Evolutionary conservation across 2,113 vertebrate species (phyloP).

Genomic region (Aleadryas rufinucha): DNA sequence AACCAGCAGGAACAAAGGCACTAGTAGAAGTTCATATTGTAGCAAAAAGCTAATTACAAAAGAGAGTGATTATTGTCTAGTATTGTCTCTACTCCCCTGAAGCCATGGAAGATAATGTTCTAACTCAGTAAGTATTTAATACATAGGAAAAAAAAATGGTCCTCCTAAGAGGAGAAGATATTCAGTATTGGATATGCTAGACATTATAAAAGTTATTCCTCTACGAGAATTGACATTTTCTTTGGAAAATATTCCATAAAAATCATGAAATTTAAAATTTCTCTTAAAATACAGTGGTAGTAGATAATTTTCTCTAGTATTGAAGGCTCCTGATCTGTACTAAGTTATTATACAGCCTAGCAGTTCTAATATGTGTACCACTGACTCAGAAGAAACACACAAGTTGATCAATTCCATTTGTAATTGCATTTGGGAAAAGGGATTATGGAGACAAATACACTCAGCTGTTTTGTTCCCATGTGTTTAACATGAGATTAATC

Average conservation of each 20-base stretch:
- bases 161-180: neutral
- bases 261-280: neutral
- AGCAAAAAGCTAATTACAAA: neutral
- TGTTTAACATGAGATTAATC: constrained; percentile 71
- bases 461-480: constrained; percentile 59
- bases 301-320: neutral
- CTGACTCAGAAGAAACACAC: constrained; percentile 54
- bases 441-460: constrained; percentile 72
- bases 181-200: neutral
- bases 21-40: neutral
- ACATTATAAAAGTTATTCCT: neutral
- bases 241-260: neutral
- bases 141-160: neutral
- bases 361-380: constrained; percentile 47
- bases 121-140: neutral
- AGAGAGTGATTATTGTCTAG: neutral
- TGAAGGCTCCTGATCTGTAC: constrained; percentile 27
- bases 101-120: neutral
- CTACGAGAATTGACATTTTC: neutral
- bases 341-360: constrained; percentile 54
- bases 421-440: constrained; percentile 76
- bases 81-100: neutral
- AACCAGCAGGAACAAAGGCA: neutral
- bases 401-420: constrained; percentile 71
- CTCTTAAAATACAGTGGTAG: constrained; percentile 22